Evolutionary conservation across 2,113 vertebrate species (phyloP), one percentile per base, ranked within the genome.

Genomic region (Oplegnathus fasciatus): DNA sequence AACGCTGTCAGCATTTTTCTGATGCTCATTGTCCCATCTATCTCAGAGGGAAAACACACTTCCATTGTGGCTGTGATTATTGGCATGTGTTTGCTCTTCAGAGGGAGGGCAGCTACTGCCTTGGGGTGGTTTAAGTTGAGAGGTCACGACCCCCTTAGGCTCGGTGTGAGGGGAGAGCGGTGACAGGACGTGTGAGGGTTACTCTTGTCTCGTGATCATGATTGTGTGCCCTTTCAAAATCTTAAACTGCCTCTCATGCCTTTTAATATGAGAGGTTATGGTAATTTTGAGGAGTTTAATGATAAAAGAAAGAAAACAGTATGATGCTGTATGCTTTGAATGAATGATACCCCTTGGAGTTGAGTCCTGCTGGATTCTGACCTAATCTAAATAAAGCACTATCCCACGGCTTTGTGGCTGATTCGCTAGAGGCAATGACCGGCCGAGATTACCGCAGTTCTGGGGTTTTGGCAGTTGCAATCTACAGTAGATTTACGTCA

Each of bases 341-440:
- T 80, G 44, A 84, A 55, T 60, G 68, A 78, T n/a, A 75, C 71
- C 80, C 61, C 60, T 70, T 65, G 60, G 71, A 81, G 64, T 4
- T 64, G 68, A 74, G 76, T 74, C 69, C 65, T 60, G 71, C 62
- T 75, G 58, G 76, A 80, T 75, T 78, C 61, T 86, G 84, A 84
- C 70, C 86, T 66, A n/a, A 84, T 90, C 88, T 92, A 91, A 94
- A 90, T 91, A 91, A 89, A 89, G 78, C 28, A 54, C 66, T 60
- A 48, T 86, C 82, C 77, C 69, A 48, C 34, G 68, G 82, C 85
- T 92, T 93, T 86, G 82, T 54, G 70, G 87, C 75, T 84, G 86
- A 87, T 75, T 89, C 57, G 44, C 71, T 52, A 34, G 72, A 85
- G 68, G 46, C 54, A 65, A 22, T 52, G 72, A 72, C 80, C 71